phyloP scores from a whole-genome alignment of 2,797 vertebrate species.

The Acrocephalus scirpaceus region DNA sequence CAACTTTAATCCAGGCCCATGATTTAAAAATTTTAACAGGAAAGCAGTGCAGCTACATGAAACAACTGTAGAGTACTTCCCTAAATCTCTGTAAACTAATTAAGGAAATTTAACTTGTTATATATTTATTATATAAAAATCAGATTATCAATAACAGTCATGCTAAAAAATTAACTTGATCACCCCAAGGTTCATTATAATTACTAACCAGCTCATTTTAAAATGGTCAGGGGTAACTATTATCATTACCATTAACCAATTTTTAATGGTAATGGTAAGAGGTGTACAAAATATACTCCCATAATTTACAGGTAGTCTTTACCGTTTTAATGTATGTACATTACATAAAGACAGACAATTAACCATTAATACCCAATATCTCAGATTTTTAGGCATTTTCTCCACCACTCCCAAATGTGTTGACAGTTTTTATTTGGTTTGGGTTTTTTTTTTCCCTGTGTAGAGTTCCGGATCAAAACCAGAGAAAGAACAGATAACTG shows the following conservation, averaged over 20 bases:
- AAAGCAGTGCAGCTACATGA: background rate
- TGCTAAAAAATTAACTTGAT: background rate
- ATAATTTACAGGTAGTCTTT: background rate
- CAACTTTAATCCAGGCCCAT: background rate
- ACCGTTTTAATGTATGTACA: background rate
- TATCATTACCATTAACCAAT: background rate
- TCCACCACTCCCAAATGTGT: background rate
- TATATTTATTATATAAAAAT: background rate
- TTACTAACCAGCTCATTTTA: background rate
- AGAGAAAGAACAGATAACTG: background rate
- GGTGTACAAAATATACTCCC: background rate
- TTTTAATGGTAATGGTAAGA: background rate
- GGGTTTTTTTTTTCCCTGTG: rapidly evolving
- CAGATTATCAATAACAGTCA: background rate
- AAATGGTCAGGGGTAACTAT: background rate
- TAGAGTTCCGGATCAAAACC: background rate
- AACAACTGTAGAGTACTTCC: background rate
- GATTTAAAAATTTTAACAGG: background rate
- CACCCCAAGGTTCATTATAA: background rate
- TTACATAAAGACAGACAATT: background rate
- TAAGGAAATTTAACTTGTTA: background rate
- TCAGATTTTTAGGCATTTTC: background rate
- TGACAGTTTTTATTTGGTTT: background rate
- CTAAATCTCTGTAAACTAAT: background rate
- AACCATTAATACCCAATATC: background rate